These are phyloP conservation scores for Orussus abietinus DNA, from an alignment of 1,140 invertebrate species.

Conservation along the genomic window DNA sequence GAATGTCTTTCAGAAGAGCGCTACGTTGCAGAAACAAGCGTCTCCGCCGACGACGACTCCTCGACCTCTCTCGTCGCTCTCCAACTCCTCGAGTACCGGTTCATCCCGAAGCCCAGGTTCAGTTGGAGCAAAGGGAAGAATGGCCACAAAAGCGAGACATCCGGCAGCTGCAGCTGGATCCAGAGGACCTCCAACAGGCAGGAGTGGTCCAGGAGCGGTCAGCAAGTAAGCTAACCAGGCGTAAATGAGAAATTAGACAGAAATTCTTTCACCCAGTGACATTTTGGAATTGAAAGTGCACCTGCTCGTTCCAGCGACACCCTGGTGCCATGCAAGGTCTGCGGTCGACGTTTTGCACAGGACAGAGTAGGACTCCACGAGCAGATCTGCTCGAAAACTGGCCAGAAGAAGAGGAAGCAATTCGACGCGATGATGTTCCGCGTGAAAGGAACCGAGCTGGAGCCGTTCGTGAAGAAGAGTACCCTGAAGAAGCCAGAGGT, in stretches of 20 bases:
- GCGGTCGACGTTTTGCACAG: conserved; percentile 69
- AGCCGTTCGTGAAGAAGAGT: conserved; percentile 62
- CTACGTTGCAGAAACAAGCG: conserved; percentile 21
- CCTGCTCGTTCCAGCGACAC: conserved; percentile 35
- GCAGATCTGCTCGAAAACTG: conserved; percentile 73
- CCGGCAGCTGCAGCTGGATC: conserved; percentile 4
- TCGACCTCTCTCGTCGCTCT: conserved; percentile 23
- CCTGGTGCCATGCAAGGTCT: conserved; percentile 60
- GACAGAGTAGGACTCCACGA: conserved; percentile 80
- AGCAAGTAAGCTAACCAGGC: conserved; percentile 2
- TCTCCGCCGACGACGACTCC: conserved; percentile 13
- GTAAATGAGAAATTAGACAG: too few species aligned
- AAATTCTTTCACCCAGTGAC: background rate
- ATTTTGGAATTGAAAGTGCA: too few species aligned
- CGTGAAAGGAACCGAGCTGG: conserved; percentile 82
- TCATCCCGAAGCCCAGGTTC: conserved; percentile 16
- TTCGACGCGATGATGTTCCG: conserved; percentile 84
- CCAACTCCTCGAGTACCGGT: conserved; percentile 20
- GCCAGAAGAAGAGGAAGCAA: conserved; percentile 75
- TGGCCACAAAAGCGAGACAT: conserved; percentile 26
- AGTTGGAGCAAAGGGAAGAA: conserved; percentile 20
- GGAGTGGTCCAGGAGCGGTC: background rate
- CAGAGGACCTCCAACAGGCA: conserved; percentile 14
- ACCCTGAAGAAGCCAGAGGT: conserved; percentile 34
- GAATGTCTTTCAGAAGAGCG: conserved; percentile 9